A percentile compares a stretch with the other conserved stretches of the same genome.
phyloP scores from a whole-genome alignment of 2,888 invertebrate species.

The Drosophila mayaguana region DNA sequence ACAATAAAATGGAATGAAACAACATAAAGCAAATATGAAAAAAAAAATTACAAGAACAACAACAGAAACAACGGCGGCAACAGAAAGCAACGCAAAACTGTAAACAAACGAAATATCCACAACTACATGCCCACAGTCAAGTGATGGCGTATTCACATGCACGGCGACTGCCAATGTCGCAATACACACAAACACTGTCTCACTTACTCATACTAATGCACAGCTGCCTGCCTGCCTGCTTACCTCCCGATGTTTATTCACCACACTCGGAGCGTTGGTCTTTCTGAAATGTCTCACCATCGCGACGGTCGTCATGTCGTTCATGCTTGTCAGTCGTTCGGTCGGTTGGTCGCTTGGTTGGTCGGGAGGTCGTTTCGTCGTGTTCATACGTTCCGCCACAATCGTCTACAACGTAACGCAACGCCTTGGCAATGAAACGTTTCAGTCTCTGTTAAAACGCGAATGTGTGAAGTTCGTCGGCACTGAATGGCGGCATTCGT shows the following conservation, averaged over 20 bases:
- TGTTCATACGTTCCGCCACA: conserved; percentile 49
- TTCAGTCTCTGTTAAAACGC: conserved; percentile 54
- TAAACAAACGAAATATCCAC: conserved; percentile 72
- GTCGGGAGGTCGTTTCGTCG: conserved; percentile 39
- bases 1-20: conserved; percentile 75
- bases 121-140: conserved; percentile 39
- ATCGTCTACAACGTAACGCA: conserved; percentile 24
- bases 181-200: conserved; percentile 34
- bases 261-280: conserved; percentile 62
- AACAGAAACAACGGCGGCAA: conserved; percentile 25
- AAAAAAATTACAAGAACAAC: conserved; percentile 25
- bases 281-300: conserved; percentile 52
- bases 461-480: conserved; percentile 27
- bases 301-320: conserved; percentile 21
- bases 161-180: conserved; percentile 45
- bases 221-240: background rate
- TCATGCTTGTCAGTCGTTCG: conserved; percentile 21
- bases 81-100: conserved; percentile 62
- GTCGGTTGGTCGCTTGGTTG: conserved; percentile 1
- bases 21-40: conserved; percentile 46
- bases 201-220: conserved; percentile 21
- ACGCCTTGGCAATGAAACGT: conserved; percentile 60
- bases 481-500: too few species aligned
- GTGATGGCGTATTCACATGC: conserved; percentile 27
- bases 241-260: conserved; percentile 53